Base-by-base conservation (phyloP, 2,797 vertebrate species). In the Brotula barbata region DNA sequence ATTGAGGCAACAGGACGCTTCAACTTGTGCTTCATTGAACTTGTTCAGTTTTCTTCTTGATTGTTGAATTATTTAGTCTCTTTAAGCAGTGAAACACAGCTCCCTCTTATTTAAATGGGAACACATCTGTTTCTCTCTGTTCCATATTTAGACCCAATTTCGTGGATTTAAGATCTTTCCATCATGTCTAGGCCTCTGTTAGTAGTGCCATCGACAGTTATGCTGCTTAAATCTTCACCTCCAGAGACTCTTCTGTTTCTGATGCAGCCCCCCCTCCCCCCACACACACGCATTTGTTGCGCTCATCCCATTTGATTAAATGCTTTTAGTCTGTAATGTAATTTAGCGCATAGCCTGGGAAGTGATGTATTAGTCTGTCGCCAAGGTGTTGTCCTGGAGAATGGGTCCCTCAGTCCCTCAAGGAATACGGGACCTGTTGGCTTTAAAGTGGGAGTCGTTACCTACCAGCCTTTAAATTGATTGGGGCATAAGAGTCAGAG, bases 371-470 rank as follows among this genome's bases (percentile, higher is more conserved):
- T 49, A 20, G 25, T 47, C 54, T 37, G n/a, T 23, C 2, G 42
- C 31, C 44, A 19, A n/a, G 47, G 21, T 40, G 9, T 59, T 69
- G 58, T 64, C 66, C 48, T 42, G 23, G 33, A 20, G 7, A 37
- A 6, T 31, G 34, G 34, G 61, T 74, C 39, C 45, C 50, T 41
- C 22, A n/a, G 51, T 43, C 51, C 44, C 22, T 33, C 48, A 66
- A 60, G 55, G 63, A 71, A 15, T 19, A 17, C 71, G 66, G 60
- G 67, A 62, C 68, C 56, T 72, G 71, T 53, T 56, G 56, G 54
- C 62, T 46, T 31, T 45, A 49, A 39, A 58, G 48, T 53, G n/a
- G 40, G 7, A 63, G 51, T 78, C 74, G 79, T 79, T 80, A 73
- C 58, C 70, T 71, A 58, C 68, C 42, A 1, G 44, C 7, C 54